A percentile compares a stretch with the other conserved stretches of the same genome.
phyloP scores from a whole-genome alignment of 2,113 vertebrate species.

The Barbus barbus region DNA sequence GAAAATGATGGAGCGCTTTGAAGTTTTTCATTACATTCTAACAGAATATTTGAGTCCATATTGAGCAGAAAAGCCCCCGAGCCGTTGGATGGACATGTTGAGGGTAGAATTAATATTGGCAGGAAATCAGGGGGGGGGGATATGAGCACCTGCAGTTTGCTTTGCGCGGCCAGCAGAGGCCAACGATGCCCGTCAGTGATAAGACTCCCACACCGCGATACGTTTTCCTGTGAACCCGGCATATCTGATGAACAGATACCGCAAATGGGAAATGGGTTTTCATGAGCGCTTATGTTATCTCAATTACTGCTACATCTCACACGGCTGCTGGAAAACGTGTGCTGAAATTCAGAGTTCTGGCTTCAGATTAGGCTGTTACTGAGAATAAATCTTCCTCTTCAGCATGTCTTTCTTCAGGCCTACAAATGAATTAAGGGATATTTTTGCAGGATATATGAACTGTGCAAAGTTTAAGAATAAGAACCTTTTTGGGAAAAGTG shows the following conservation, averaged over 20 bases:
- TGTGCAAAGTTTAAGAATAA: not conserved
- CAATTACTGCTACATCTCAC: slow-evolving; percentile 65
- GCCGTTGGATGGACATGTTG: slow-evolving; percentile 24
- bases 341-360: slow-evolving; percentile 26
- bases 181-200: slow-evolving; percentile 67
- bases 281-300: slow-evolving; percentile 61
- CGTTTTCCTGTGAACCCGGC: slow-evolving; percentile 65
- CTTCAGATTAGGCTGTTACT: not conserved
- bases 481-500: not conserved
- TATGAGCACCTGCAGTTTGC: slow-evolving; percentile 53
- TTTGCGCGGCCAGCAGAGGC: slow-evolving; percentile 50
- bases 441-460: not conserved
- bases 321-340: slow-evolving; percentile 33
- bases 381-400: slow-evolving; percentile 30
- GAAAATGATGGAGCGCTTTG: slow-evolving; percentile 24
- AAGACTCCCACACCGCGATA: slow-evolving; percentile 54
- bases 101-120: slow-evolving; percentile 62
- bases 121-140: slow-evolving; percentile 58
- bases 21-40: slow-evolving; percentile 23
- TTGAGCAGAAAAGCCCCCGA: slow-evolving; percentile 43
- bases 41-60: slow-evolving; percentile 20
- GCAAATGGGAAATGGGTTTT: slow-evolving; percentile 71
- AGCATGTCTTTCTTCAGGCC: slow-evolving; percentile 9
- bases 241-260: slow-evolving; percentile 65
- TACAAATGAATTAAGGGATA: not conserved